phyloP scores from a whole-genome alignment of 1,140 invertebrate species.

The Anthonomus grandis region DNA sequence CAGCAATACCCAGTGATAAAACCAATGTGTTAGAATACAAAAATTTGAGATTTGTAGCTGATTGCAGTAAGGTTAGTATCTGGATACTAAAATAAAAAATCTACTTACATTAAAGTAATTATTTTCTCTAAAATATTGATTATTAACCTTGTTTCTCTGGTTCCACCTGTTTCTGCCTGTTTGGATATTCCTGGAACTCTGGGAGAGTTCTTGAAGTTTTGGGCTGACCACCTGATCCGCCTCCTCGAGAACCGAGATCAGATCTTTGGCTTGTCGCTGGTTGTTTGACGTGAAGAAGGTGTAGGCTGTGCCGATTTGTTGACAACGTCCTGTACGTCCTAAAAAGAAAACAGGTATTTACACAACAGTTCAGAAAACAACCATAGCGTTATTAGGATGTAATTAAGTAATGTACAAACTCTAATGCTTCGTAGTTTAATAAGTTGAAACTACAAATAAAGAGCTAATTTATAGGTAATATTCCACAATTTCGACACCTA shows the following conservation, averaged over 20 bases:
- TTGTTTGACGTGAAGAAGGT: conserved; percentile 95
- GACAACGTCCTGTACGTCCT: conserved; percentile 76
- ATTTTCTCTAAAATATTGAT: conserved; percentile 20
- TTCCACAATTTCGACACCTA: conserved; percentile 21
- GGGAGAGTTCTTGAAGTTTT: conserved; percentile 64
- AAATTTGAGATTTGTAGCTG: neutral
- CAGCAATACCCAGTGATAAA: too few relatives aligned
- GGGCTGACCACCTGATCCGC: conserved; percentile 76
- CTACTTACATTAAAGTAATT: conserved; percentile 21
- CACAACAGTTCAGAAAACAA: neutral
- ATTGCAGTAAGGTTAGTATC: neutral
- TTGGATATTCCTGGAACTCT: conserved; percentile 44
- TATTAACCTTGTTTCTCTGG: conserved; percentile 36
- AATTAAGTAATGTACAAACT: neutral
- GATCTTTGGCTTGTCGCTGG: conserved; percentile 82
- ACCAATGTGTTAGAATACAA: neutral
- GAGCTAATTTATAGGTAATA: conserved; percentile 1
- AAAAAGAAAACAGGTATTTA: neutral
- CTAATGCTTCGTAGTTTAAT: neutral
- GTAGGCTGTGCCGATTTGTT: conserved; percentile 93
- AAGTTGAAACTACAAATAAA: neutral
- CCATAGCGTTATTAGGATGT: neutral
- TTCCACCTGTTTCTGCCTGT: conserved; percentile 55
- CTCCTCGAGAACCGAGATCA: conserved; percentile 86
- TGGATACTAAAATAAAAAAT: neutral